Conservation (phyloP, 2,113 vertebrate genomes). For the Notiomystis cincta region DNA sequence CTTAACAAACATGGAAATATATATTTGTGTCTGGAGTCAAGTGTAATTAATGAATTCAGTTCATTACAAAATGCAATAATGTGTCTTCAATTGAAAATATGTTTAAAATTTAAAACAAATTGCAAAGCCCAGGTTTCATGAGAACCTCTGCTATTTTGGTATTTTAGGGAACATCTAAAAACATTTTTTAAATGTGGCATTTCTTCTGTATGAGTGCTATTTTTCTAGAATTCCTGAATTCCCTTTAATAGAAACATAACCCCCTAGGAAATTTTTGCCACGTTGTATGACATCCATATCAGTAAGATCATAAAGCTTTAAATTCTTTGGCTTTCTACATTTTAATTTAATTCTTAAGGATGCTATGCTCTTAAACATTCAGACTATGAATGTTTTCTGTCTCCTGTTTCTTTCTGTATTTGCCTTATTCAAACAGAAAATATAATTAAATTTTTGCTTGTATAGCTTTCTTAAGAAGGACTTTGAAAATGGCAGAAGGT, state of each 20-base stretch:
- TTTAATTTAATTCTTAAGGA: neutral
- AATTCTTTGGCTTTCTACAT: neutral
- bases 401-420: neutral
- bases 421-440: neutral
- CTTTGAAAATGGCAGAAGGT: neutral
- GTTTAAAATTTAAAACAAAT: neutral
- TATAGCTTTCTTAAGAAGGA: neutral
- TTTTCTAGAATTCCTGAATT: neutral
- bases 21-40: neutral
- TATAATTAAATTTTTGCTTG: neutral
- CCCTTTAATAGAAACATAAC: neutral
- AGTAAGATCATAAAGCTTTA: neutral
- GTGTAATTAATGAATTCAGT: neutral
- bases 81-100: rapidly evolving
- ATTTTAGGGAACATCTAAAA: neutral
- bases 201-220: neutral
- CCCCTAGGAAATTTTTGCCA: neutral
- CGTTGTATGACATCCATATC: neutral
- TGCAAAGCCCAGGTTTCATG: neutral
- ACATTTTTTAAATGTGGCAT: neutral
- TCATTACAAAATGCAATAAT: neutral
- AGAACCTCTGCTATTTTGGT: neutral
- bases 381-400: neutral
- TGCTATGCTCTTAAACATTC: neutral
- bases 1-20: neutral